Evolutionary conservation across 1,140 invertebrate species (phyloP).

Genomic region (Trichonephila clavipes): DNA sequence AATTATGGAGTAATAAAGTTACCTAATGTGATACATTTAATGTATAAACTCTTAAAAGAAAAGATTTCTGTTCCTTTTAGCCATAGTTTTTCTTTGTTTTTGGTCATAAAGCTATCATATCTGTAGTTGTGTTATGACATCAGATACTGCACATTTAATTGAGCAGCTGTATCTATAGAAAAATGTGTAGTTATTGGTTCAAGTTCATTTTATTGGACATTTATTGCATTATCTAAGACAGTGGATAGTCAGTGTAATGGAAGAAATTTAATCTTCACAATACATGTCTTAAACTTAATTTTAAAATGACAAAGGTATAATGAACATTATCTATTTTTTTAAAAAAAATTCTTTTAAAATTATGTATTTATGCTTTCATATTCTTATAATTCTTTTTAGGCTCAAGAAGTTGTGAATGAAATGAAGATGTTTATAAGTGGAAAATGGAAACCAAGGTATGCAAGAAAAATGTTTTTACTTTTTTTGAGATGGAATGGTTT

Average conservation of each 20-base stretch:
- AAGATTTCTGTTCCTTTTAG: too few relatives aligned
- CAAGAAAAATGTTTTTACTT: not conserved
- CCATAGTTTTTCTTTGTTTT: not conserved
- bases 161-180: not conserved
- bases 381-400: slow-evolving; percentile 81
- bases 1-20: too few relatives aligned
- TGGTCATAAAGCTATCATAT: not conserved
- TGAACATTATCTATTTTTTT: not conserved
- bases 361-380: not conserved
- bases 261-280: too few relatives aligned
- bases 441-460: slow-evolving; percentile 81
- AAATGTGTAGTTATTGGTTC: not conserved
- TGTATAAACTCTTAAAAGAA: too few relatives aligned
- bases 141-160: not conserved
- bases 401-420: slow-evolving; percentile 93
- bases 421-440: slow-evolving; percentile 90
- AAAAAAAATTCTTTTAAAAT: not conserved
- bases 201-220: slow-evolving; percentile 6
- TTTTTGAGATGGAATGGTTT: too few relatives aligned
- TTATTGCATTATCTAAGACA: not conserved
- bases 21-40: too few relatives aligned
- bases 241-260: not conserved
- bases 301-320: not conserved
- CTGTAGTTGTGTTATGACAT: not conserved
- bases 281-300: too few relatives aligned